Percentiles rank a stretch among this genome's conserved stretches.
Evolutionary conservation across 2,113 vertebrate genomes (phyloP).

Genomic region (Muntiacus reevesi): DNA sequence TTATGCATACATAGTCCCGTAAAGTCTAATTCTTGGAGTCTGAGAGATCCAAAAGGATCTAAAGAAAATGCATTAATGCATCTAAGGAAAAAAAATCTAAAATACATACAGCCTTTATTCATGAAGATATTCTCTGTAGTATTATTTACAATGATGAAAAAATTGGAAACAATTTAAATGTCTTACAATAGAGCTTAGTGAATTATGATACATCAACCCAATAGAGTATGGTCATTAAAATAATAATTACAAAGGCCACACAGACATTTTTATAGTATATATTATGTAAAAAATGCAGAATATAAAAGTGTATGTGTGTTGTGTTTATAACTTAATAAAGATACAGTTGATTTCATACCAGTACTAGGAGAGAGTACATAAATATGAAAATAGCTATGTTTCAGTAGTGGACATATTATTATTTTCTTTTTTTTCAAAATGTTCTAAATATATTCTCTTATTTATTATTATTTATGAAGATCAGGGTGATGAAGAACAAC

Average conservation of each 20-base stretch:
- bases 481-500: background rate
- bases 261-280: slow-evolving; percentile 15
- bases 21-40: slow-evolving; percentile 3
- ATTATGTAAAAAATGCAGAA: slow-evolving; percentile 38
- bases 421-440: background rate
- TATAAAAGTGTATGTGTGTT: background rate
- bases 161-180: slow-evolving; percentile 51
- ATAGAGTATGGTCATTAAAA: slow-evolving; percentile 44
- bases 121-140: background rate
- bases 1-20: background rate
- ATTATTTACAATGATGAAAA: slow-evolving; percentile 51
- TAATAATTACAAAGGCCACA: slow-evolving; percentile 46
- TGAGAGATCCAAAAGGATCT: background rate
- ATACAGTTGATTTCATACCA: background rate
- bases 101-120: background rate
- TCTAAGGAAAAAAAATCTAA: slow-evolving; percentile 7
- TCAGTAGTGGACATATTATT: background rate
- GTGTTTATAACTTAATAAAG: slow-evolving; percentile 52
- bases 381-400: slow-evolving; percentile 21
- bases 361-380: background rate
- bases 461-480: slow-evolving; percentile 11
- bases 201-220: slow-evolving; percentile 43
- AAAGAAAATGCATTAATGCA: background rate
- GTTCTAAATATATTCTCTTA: background rate
- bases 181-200: slow-evolving; percentile 30